A percentile compares a stretch with the other conserved stretches of the same genome.
These are phyloP conservation scores for Potorous gilbertii DNA, from an alignment of 2,797 vertebrate species.

Conservation along the genomic window DNA sequence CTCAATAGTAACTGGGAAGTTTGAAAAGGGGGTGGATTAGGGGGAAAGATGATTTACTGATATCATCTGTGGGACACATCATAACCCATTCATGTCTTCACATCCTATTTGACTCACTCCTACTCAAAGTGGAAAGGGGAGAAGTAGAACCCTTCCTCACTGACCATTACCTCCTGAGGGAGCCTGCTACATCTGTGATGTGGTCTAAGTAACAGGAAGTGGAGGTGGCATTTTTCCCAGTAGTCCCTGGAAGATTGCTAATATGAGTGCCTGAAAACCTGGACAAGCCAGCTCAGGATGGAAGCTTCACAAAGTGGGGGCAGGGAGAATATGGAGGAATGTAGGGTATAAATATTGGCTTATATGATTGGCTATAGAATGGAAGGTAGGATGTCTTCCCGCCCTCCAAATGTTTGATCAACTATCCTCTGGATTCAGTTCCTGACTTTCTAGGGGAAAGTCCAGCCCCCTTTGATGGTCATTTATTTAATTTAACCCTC, in stretches of 20 bases:
- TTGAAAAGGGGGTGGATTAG: background rate
- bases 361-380: background rate
- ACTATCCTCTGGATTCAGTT: background rate
- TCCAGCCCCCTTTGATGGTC: background rate
- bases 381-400: background rate
- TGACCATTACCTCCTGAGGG: background rate
- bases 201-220: background rate
- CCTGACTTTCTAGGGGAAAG: background rate
- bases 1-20: background rate
- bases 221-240: background rate
- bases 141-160: background rate
- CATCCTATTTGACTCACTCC: background rate
- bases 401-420: background rate
- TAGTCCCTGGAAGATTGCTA: background rate
- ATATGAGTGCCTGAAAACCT: background rate
- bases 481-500: background rate
- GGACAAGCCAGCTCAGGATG: background rate
- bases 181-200: background rate
- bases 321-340: background rate
- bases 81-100: background rate
- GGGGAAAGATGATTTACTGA: background rate
- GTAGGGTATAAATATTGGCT: background rate
- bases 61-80: background rate
- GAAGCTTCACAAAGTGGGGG: background rate
- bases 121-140: background rate